phyloP scores from a whole-genome alignment of 2,888 invertebrate species.

The Meganola albula region DNA sequence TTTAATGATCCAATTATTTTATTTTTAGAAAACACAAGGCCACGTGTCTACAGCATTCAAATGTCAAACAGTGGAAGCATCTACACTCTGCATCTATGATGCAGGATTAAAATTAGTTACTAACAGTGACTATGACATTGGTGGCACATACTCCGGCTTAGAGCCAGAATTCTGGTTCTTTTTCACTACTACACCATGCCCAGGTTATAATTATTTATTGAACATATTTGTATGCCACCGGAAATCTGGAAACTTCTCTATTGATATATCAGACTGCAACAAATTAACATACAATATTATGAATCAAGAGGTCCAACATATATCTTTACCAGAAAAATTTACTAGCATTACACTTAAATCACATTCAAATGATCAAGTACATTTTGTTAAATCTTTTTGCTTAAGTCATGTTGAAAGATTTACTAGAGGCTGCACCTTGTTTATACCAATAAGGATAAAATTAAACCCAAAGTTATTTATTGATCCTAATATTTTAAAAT shows the following conservation, averaged over 20 bases:
- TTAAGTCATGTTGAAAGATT: conserved; percentile 33
- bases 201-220: conserved; percentile 43
- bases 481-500: conserved; percentile 36
- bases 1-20: too few relatives aligned
- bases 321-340: conserved; percentile 25
- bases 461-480: conserved; percentile 36
- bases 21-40: conserved; percentile 34
- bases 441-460: conserved; percentile 45
- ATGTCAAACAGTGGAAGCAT: conserved; percentile 43
- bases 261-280: conserved; percentile 41
- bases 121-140: conserved; percentile 47
- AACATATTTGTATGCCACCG: conserved; percentile 56
- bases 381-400: conserved; percentile 48
- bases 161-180: conserved; percentile 60
- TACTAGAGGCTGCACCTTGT: conserved; percentile 32
- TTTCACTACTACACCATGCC: conserved; percentile 42
- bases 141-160: conserved; percentile 46
- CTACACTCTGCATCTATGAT: conserved; percentile 45
- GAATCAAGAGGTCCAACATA: conserved; percentile 18
- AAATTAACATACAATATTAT: conserved; percentile 20
- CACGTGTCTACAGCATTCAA: conserved; percentile 38
- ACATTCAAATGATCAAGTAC: conserved; percentile 36
- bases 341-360: conserved; percentile 38
- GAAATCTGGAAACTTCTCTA: conserved; percentile 37
- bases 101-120: conserved; percentile 34